Conservation (phyloP, 2,113 vertebrate species). For the Bufo bufo region DNA sequence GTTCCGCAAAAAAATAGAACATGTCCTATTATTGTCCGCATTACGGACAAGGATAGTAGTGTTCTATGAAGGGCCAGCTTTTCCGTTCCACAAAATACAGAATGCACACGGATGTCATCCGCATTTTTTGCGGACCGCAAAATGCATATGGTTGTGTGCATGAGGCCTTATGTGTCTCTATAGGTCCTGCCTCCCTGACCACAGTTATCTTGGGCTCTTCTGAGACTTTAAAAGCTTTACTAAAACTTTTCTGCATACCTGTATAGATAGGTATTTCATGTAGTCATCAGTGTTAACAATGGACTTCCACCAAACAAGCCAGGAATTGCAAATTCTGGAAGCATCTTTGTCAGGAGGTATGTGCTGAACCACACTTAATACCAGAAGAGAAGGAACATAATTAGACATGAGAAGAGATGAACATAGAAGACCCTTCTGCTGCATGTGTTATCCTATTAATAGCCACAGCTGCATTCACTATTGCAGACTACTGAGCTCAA, state of each 20-base stretch:
- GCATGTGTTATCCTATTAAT: not conserved
- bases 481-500: no score
- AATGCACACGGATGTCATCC: no score
- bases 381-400: not conserved
- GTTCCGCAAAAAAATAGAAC: no score
- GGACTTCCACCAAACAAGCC: constrained; percentile 63
- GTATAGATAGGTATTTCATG: constrained; percentile 61
- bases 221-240: not conserved
- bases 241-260: constrained; percentile 49
- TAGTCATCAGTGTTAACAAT: constrained; percentile 61
- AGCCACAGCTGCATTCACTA: no score
- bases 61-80: no score
- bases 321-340: constrained; percentile 35
- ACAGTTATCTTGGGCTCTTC: not conserved
- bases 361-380: constrained; percentile 10
- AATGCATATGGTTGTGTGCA: no score
- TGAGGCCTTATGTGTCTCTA: not conserved
- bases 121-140: no score
- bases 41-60: no score
- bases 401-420: not conserved
- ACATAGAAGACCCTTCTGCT: no score
- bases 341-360: constrained; percentile 32
- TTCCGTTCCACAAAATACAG: no score
- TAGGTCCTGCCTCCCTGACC: not conserved
- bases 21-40: no score